phyloP scores from a whole-genome alignment of 2,113 vertebrate genomes.

The Progne subis region DNA sequence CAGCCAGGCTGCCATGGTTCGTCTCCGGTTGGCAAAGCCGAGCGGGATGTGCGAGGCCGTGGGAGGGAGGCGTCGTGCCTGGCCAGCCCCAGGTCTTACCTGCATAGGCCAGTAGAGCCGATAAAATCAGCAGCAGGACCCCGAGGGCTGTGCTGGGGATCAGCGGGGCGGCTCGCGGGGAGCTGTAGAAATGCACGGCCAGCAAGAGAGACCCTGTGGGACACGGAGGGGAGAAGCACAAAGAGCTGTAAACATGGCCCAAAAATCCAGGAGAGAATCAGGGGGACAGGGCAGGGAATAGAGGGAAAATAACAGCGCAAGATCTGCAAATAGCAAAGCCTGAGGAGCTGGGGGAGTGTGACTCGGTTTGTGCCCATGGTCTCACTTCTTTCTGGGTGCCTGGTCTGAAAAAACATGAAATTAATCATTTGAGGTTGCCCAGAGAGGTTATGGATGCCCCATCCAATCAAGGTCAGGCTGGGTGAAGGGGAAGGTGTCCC shows the following conservation, averaged over 20 bases:
- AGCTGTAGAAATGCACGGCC: conserved; percentile 79
- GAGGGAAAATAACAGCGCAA: background rate
- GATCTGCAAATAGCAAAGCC: background rate
- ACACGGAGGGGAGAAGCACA: background rate
- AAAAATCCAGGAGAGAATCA: background rate
- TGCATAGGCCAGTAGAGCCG: conserved; percentile 78
- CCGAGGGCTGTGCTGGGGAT: conserved; percentile 81
- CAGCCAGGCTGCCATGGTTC: background rate
- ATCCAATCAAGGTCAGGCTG: background rate
- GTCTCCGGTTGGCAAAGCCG: background rate
- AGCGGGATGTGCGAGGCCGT: background rate
- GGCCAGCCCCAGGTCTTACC: conserved; percentile 61
- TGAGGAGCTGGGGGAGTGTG: background rate
- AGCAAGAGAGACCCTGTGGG: conserved; percentile 81
- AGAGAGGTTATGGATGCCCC: background rate
- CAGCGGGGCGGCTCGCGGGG: conserved; percentile 28
- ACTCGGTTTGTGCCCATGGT: background rate
- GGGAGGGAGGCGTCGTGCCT: background rate
- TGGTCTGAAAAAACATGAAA: background rate
- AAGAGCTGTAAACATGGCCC: background rate
- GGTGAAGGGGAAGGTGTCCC: background rate
- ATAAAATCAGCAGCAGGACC: conserved; percentile 77
- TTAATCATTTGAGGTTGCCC: background rate
- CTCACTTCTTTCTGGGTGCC: background rate
- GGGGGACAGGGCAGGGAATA: background rate